Evolutionary conservation across 2,797 vertebrate genomes (phyloP), one percentile per base, ranked within the genome.

Genomic region (Amniataba percoides): DNA sequence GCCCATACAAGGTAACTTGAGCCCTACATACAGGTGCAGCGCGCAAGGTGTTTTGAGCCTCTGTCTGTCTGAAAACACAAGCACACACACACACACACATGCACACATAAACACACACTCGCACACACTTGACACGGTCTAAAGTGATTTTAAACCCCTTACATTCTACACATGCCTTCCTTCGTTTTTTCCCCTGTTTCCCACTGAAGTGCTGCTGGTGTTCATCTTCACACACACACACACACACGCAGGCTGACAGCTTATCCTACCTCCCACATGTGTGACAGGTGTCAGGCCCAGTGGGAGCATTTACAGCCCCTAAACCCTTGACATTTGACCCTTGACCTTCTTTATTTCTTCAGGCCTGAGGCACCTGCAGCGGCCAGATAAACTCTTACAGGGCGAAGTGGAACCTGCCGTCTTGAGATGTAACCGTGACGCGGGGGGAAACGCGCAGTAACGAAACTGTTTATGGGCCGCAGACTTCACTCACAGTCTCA

Each of bases 231-330:
- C 60, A 77, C 55, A 73, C 75, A 73, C 51, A 62, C 59, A 64
- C 73, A 80, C 77, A 78, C 21, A 78, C 3, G 39, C 57, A 51
- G 46, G 36, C 88, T 85, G 87, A 88, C 87, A 90, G 87, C 87
- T 91, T 88, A 88, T 83, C 83, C 88, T 90, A 91, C 88, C 94
- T 95, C 95, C 94, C 94, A 95, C 94, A 92, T 94, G 92, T 89
- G 78, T 88, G 92, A 96, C 95, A 96, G 95, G 95, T 96, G 95
- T 89, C 90, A 74, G 69, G 85, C 87, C 93, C 90, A 87, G 74
- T 85, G 91, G 91, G 93, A 94, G 91, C 88, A 76, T 91, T 93
- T 93, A 92, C 85, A 90, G 89, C 87, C 87, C 77, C 80, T 91
- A 92, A 93, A 94, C 90, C 87, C 88, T 90, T 93, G 90, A 93